Conservation (phyloP, 1,140 invertebrate genomes). For the Drosophila ohnishii region DNA sequence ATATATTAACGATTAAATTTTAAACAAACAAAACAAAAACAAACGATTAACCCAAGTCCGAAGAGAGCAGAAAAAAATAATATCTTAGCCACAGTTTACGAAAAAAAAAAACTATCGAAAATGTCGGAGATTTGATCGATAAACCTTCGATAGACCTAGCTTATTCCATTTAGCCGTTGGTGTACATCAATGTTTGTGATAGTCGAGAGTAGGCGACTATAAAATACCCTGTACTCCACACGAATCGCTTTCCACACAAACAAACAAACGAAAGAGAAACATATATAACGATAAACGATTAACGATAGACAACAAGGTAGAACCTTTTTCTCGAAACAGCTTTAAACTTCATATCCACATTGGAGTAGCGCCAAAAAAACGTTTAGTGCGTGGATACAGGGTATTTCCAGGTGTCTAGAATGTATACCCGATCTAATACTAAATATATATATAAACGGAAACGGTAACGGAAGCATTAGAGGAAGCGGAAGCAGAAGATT, state of each 20-base stretch:
- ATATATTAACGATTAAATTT: conserved; percentile 74
- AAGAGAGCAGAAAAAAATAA: conserved; percentile 1
- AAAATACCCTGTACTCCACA: conserved; percentile 46
- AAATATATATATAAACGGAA: conserved; percentile 10
- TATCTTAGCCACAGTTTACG: conserved; percentile 43
- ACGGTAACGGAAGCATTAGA: too few species aligned
- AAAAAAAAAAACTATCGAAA: conserved; percentile 5
- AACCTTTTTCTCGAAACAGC: conserved; percentile 27
- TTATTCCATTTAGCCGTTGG: conserved; percentile 33
- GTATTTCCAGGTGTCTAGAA: conserved; percentile 46
- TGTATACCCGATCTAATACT: conserved; percentile 28
- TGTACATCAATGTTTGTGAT: conserved; percentile 40
- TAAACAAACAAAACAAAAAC: conserved; percentile 29
- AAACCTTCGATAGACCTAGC: conserved; percentile 20
- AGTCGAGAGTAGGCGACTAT: conserved; percentile 51
- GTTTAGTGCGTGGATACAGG: conserved; percentile 34
- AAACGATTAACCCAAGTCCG: conserved; percentile 44
- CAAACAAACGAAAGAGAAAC: background rate
- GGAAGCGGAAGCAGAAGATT: background rate
- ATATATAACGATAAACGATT: conserved; percentile 2
- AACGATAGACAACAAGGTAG: conserved; percentile 10
- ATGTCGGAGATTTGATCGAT: background rate
- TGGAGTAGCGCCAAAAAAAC: conserved; percentile 22
- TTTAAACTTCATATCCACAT: conserved; percentile 47
- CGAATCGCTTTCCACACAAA: conserved; percentile 16